These are phyloP conservation scores for Priocnemis perturbator DNA, from an alignment of 2,888 invertebrate genomes.

Conservation along the genomic window DNA sequence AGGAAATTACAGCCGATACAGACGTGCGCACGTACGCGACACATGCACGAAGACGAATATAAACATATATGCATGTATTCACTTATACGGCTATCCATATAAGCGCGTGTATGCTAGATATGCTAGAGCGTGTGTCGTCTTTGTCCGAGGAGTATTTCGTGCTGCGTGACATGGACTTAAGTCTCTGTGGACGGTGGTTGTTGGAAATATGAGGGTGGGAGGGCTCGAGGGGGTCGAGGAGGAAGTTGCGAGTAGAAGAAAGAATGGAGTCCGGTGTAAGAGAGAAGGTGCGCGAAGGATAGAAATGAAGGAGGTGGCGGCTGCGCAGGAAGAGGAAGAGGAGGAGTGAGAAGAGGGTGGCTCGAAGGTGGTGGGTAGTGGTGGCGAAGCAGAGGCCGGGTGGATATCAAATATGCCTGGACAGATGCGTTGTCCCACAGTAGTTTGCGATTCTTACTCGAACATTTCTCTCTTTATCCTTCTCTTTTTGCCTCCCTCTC, in stretches of 20 bases:
- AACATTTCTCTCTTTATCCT: conserved; percentile 40
- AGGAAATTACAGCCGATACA: conserved; percentile 20
- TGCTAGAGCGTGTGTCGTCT: not conserved
- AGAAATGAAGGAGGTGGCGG: conserved; percentile 9
- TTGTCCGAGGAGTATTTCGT: conserved; percentile 22
- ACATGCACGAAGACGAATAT: not conserved
- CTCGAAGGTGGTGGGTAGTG: conserved; percentile 22
- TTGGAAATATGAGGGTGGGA: not conserved
- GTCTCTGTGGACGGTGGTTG: conserved; percentile 4
- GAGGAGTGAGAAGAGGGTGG: conserved; percentile 1
- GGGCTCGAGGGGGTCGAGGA: too few species aligned
- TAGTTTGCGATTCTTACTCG: conserved; percentile 72
- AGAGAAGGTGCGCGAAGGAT: conserved; percentile 6
- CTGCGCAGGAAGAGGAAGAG: not conserved
- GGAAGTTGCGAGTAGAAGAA: too few species aligned
- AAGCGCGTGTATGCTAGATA: too few species aligned
- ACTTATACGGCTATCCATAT: too few species aligned
- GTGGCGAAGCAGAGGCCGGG: conserved; percentile 31
- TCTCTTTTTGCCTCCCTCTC: conserved; percentile 1
- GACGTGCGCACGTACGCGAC: not conserved
- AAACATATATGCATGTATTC: not conserved
- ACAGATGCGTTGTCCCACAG: conserved; percentile 74
- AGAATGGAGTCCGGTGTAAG: not conserved
- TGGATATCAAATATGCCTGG: conserved; percentile 72
- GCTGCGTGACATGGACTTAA: conserved; percentile 6